Evolutionary conservation across 2,797 vertebrate genomes (phyloP), one percentile per base, ranked within the genome.

Genomic region (Cossypha polioptera): DNA sequence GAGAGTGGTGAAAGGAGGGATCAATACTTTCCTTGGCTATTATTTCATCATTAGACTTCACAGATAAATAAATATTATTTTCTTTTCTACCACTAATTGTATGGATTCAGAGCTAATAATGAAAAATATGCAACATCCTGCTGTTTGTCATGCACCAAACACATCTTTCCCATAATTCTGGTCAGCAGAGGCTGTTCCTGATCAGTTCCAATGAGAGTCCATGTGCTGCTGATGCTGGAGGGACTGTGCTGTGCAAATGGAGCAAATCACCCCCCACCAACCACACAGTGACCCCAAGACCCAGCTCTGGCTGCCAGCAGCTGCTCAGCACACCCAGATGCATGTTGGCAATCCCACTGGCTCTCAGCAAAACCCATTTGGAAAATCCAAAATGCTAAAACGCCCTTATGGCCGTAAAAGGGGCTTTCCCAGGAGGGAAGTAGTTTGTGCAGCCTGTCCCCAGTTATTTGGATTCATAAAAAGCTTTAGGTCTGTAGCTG

Each of bases 251-350:
- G 2, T 51, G 72, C 59, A 90, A 19, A 26, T 87, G 92, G 86
- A 72, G 55, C 61, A 96, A 95, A 97, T 92, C 89, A 94, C 79
- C 85, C 69, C 43, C 24, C 33, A 50, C 14, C 38, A 94, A 45
- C 35, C 68, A 78, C 63, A 28, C 69, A 95, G 95, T 55, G 40
- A 8, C 88, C 92, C 92, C 57, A 38, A 28, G 19, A 47, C 4
- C 33, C 50, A 63, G 58, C 68, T 55, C 40, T 47, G 33, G 10
- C 72, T 11, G 61, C 61, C 47, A 77, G 92, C 71, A 97, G 90
- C 90, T 93, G 93, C 93, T 93, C 89, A 84, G 90, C 75, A 85
- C 91, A 35, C 61, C 66, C 91, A 80, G 91, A 91, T 21, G 7
- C 14, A 20, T 4, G 0, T 1, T 66, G 92, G 86, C 55, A 80